phyloP scores from a whole-genome alignment of 2,113 vertebrate species.

The Chaetodon auriga region DNA sequence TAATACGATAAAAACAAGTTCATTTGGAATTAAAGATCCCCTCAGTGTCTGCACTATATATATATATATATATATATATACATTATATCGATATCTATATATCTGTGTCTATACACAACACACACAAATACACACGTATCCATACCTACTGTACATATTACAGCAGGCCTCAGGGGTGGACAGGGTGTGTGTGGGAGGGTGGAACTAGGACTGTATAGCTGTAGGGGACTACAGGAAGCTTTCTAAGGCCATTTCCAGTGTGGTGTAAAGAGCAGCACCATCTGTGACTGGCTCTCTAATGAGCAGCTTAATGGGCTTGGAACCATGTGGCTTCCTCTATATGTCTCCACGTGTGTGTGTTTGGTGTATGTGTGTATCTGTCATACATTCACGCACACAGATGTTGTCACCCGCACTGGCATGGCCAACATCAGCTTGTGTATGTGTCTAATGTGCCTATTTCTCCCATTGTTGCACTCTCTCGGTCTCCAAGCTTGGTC shows the following conservation, averaged over 20 bases:
- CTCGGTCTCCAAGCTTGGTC: not conserved
- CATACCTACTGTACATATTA: conserved; percentile 17
- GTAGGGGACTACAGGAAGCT: conserved; percentile 49
- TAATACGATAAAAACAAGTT: not conserved
- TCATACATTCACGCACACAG: conserved; percentile 33
- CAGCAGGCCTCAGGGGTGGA: conserved; percentile 26
- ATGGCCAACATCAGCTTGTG: conserved; percentile 23
- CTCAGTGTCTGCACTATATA: not conserved
- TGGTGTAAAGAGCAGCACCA: conserved; percentile 75
- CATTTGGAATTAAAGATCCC: not conserved
- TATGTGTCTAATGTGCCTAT: conserved; percentile 36
- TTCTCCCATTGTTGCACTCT: conserved; percentile 12
- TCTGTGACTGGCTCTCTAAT: conserved; percentile 78
- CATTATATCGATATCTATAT: not conserved
- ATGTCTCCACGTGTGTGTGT: conserved; percentile 9
- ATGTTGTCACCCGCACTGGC: conserved; percentile 45
- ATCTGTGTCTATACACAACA: not conserved
- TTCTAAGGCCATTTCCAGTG: conserved; percentile 67
- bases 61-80: not conserved
- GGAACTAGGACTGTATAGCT: conserved; percentile 50
- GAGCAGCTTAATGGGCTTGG: conserved; percentile 74
- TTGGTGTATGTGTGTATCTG: conserved; percentile 14
- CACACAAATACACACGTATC: conserved; percentile 14
- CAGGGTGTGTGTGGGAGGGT: conserved; percentile 21
- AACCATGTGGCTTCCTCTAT: conserved; percentile 69